These are phyloP conservation scores for Patella depressa DNA, from an alignment of 2,888 invertebrate species.

Conservation along the genomic window DNA sequence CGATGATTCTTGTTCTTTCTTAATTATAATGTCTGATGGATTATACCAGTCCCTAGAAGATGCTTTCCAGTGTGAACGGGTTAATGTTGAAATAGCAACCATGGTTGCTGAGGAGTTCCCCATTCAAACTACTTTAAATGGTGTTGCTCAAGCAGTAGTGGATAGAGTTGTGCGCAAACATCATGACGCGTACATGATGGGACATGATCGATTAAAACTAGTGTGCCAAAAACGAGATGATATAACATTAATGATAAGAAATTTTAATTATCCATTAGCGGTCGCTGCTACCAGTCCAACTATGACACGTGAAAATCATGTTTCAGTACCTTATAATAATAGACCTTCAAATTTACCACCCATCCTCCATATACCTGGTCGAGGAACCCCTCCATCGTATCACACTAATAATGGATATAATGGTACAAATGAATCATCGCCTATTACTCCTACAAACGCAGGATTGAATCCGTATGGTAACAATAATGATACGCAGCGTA, in stretches of 20 bases:
- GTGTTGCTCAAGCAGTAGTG: conserved; percentile 88
- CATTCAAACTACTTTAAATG: conserved; percentile 82
- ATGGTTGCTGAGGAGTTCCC: conserved; percentile 76
- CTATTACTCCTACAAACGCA: conserved; percentile 35
- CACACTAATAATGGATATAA: conserved; percentile 12
- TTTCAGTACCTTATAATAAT: conserved; percentile 20
- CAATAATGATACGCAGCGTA: conserved; percentile 25
- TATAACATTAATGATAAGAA: conserved; percentile 86
- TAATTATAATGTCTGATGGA: conserved; percentile 88
- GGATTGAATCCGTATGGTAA: not conserved
- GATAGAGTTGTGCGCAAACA: conserved; percentile 88
- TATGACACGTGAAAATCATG: conserved; percentile 29
- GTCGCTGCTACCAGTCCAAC: conserved; percentile 74
- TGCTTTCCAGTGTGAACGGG: conserved; percentile 82
- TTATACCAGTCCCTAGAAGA: conserved; percentile 88
- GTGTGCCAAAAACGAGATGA: conserved; percentile 80
- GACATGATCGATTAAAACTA: conserved; percentile 48
- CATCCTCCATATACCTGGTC: conserved; percentile 28
- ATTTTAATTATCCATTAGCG: conserved; percentile 86
- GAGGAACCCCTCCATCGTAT: conserved; percentile 19
- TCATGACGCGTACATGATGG: conserved; percentile 81
- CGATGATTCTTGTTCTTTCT: conserved; percentile 85
- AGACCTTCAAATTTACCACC: conserved; percentile 33
- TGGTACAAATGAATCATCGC: conserved; percentile 36
- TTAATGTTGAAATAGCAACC: conserved; percentile 71